Percentiles rank a stretch among this genome's conserved stretches.
Evolutionary conservation across 1,140 invertebrate species (phyloP).

Genomic region (Bombus terrestris): DNA sequence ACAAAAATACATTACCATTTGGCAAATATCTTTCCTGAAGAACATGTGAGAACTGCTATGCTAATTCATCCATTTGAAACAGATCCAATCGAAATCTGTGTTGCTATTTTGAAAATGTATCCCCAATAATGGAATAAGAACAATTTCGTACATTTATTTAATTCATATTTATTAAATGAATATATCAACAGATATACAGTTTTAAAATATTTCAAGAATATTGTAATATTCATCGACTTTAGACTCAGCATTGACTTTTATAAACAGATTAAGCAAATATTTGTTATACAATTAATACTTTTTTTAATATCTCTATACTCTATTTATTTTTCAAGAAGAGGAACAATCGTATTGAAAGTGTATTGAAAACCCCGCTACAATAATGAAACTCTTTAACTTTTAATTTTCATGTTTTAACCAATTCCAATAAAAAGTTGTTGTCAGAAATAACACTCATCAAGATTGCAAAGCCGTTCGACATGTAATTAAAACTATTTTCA

Average conservation of each 20-base stretch:
- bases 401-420: neutral
- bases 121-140: constrained; percentile 80
- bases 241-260: neutral
- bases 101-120: constrained; percentile 91
- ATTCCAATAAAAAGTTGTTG: neutral
- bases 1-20: constrained; percentile 92
- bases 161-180: constrained; percentile 16
- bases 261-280: neutral
- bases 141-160: constrained; percentile 4
- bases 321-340: neutral
- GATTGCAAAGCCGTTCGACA: neutral
- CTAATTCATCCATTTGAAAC: constrained; percentile 92
- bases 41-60: constrained; percentile 93
- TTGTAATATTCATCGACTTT: neutral
- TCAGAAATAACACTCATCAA: neutral
- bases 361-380: neutral
- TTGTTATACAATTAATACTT: neutral
- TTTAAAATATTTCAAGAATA: neutral
- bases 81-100: constrained; percentile 94
- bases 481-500: neutral
- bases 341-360: neutral
- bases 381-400: neutral
- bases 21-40: constrained; percentile 93
- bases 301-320: neutral
- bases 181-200: neutral